phyloP scores from a whole-genome alignment of 2,888 invertebrate genomes.

The Tetranychus truncatus region DNA sequence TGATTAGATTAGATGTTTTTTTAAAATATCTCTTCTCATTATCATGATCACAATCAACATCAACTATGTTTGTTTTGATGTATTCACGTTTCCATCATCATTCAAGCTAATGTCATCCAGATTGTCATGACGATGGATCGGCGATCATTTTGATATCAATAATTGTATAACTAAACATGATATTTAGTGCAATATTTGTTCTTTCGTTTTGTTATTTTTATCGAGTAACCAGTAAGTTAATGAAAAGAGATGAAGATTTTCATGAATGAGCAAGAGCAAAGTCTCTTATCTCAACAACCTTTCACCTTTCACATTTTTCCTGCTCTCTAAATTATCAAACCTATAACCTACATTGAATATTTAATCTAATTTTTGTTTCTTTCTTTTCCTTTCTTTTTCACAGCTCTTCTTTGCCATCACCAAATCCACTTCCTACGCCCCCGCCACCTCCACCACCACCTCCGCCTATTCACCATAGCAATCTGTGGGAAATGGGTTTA shows the following conservation, averaged over 20 bases:
- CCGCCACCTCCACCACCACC: conserved; percentile 16
- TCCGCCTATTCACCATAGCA: conserved; percentile 5
- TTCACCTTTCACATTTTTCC: neutral
- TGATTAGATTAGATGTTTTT: neutral
- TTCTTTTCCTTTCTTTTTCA: neutral
- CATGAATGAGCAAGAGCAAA: neutral
- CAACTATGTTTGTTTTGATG: neutral
- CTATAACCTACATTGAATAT: neutral
- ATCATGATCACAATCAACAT: too few relatives aligned
- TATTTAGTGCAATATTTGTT: too few relatives aligned
- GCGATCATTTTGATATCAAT: too few relatives aligned
- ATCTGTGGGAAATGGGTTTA: conserved; percentile 6
- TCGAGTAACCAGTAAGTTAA: too few relatives aligned
- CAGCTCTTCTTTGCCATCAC: neutral
- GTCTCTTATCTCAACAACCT: neutral
- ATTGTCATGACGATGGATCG: neutral
- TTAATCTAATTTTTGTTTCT: neutral
- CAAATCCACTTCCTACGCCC: conserved; percentile 11
- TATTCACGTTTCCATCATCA: neutral
- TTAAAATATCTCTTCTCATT: too few relatives aligned
- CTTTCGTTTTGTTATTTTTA: neutral
- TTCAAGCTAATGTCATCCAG: neutral
- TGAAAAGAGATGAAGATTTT: neutral
- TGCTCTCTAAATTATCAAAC: neutral
- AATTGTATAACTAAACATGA: too few relatives aligned